Conservation (phyloP, 2,797 vertebrate genomes). For the Ceryle rudis region DNA sequence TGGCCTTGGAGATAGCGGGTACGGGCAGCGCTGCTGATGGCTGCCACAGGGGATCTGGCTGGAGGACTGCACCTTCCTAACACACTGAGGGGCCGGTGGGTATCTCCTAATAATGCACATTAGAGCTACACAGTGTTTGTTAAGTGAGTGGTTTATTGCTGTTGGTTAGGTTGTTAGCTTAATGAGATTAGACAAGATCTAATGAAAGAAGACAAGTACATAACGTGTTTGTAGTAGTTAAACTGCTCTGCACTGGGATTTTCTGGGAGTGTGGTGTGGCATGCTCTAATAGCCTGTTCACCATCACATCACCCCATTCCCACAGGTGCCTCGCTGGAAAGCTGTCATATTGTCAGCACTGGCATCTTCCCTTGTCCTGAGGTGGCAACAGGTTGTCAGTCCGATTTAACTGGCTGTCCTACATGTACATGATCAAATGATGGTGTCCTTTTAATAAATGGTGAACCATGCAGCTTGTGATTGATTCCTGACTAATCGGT, state of each 20-base stretch:
- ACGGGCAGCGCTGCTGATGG: background rate
- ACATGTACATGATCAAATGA: background rate
- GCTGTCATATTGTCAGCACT: conserved; percentile 38
- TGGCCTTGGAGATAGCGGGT: background rate
- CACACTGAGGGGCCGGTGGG: background rate
- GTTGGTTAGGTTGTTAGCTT: conserved; percentile 41
- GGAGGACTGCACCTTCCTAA: background rate
- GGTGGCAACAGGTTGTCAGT: background rate
- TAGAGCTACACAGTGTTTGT: conserved; percentile 30
- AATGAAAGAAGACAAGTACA: background rate
- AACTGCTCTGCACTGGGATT: background rate
- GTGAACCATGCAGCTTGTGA: background rate
- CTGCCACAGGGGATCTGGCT: background rate
- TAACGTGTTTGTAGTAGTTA: background rate
- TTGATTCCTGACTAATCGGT: background rate
- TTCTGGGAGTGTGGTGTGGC: background rate
- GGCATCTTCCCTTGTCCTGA: background rate
- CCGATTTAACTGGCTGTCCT: background rate
- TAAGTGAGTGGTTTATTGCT: conserved; percentile 7
- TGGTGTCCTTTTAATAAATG: background rate
- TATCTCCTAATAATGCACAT: conserved; percentile 15
- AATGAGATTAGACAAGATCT: conserved; percentile 34
- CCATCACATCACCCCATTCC: background rate
- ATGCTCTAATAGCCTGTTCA: background rate
- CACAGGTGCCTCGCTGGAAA: background rate